phyloP scores from a whole-genome alignment of 1,140 invertebrate species.

The Nasonia vitripennis region DNA sequence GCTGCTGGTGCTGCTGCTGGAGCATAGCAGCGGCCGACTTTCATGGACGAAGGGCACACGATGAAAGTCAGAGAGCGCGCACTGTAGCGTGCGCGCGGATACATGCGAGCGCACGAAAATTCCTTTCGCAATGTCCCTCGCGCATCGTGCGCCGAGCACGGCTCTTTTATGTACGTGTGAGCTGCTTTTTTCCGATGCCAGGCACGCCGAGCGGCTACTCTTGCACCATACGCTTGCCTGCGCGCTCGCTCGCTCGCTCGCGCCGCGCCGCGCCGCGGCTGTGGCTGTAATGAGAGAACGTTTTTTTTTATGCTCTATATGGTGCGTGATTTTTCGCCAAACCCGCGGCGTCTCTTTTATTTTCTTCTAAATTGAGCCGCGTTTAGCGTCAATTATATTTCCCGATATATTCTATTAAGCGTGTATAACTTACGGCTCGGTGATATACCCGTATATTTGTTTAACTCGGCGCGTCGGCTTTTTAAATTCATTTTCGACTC shows the following conservation, averaged over 20 bases:
- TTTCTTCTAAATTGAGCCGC: background rate
- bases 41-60: conserved; percentile 46
- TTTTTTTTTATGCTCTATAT: background rate
- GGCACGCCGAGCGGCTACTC: background rate
- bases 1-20: background rate
- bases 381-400: background rate
- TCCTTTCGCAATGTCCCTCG: conserved; percentile 42
- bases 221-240: background rate
- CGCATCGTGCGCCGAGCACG: background rate
- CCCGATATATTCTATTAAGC: background rate
- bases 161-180: background rate
- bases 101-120: background rate
- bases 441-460: background rate
- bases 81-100: conserved; percentile 1
- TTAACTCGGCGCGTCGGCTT: background rate
- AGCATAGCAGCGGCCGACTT: conserved; percentile 27
- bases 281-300: conserved; percentile 11
- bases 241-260: too few relatives aligned
- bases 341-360: background rate
- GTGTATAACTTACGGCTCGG: too few relatives aligned
- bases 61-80: conserved; percentile 30
- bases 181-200: background rate
- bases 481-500: conserved; percentile 23
- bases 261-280: background rate
- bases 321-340: background rate